phyloP scores from a whole-genome alignment of 2,888 invertebrate genomes.

The Thalpophila matura region DNA sequence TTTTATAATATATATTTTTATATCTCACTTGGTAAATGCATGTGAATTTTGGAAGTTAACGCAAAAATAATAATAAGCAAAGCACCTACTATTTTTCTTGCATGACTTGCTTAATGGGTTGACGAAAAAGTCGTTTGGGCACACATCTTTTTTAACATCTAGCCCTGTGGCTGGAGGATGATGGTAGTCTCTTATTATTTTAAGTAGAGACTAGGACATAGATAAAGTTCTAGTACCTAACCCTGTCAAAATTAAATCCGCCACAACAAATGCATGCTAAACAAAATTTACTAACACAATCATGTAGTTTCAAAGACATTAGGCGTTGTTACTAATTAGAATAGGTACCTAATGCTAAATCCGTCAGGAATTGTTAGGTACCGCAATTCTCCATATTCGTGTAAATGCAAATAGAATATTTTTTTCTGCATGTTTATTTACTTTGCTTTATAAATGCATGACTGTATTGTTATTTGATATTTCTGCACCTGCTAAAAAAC shows the following conservation, averaged over 20 bases:
- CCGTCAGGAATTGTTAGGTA: background rate
- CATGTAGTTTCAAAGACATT: constrained; percentile 20
- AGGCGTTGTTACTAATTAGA: constrained; percentile 24
- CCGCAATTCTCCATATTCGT: background rate
- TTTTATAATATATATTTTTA: constrained; percentile 7
- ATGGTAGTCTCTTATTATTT: no score
- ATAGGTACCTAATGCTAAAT: constrained; percentile 10
- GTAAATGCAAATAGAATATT: constrained; percentile 21
- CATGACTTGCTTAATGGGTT: no score
- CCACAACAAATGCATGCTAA: constrained; percentile 4
- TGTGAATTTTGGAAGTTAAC: background rate
- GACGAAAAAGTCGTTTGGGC: no score
- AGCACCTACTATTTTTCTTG: no score
- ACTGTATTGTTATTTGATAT: background rate
- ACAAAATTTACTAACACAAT: constrained; percentile 16
- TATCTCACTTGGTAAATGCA: background rate
- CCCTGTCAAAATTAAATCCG: background rate
- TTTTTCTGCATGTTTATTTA: constrained; percentile 17
- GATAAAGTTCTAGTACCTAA: background rate
- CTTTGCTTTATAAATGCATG: constrained; percentile 16
- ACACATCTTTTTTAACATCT: no score
- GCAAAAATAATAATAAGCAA: background rate
- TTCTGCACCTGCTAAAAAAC: background rate
- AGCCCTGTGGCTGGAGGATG: background rate
- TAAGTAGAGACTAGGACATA: background rate